These are phyloP conservation scores for Thecocarcelia acutangulata DNA, from an alignment of 2,888 invertebrate genomes.

Conservation along the genomic window DNA sequence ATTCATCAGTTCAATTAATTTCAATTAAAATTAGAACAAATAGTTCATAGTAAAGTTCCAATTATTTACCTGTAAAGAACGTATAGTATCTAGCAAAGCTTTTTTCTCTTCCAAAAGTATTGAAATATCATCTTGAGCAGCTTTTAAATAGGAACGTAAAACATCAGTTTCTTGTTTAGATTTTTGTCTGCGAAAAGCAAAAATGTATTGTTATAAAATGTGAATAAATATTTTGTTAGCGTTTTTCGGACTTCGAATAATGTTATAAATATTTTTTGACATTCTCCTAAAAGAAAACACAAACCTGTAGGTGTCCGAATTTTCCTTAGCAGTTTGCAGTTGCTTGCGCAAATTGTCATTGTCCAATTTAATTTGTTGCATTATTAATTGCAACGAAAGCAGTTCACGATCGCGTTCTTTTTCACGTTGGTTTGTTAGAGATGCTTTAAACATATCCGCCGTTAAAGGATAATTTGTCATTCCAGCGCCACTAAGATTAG, in stretches of 20 bases:
- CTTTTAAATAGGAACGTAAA: conserved; percentile 84
- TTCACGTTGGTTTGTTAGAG: conserved; percentile 61
- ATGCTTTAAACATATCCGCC: conserved; percentile 58
- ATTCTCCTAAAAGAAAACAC: not conserved
- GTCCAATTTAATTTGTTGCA: conserved; percentile 83
- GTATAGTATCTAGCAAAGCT: conserved; percentile 87
- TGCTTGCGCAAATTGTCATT: conserved; percentile 86
- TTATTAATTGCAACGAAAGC: conserved; percentile 82
- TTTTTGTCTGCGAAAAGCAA: conserved; percentile 75
- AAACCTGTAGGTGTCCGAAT: conserved; percentile 83
- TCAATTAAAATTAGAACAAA: not conserved
- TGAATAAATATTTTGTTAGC: no score
- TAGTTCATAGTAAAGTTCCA: not conserved
- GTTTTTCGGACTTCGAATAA: no score
- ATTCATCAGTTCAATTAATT: conserved; percentile 36
- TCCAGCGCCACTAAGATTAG: conserved; percentile 71
- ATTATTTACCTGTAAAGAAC: conserved; percentile 84
- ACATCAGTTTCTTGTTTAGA: conserved; percentile 84
- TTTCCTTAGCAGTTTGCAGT: conserved; percentile 82
- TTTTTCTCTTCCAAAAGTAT: conserved; percentile 88
- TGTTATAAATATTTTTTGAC: no score
- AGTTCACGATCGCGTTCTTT: conserved; percentile 82
- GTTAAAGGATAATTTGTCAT: conserved; percentile 65
- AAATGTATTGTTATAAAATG: no score
- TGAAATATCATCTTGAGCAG: conserved; percentile 89